Evolutionary conservation across 2,888 invertebrate species (phyloP).

Genomic region (Scaptodrosophila latifasciaeformis): DNA sequence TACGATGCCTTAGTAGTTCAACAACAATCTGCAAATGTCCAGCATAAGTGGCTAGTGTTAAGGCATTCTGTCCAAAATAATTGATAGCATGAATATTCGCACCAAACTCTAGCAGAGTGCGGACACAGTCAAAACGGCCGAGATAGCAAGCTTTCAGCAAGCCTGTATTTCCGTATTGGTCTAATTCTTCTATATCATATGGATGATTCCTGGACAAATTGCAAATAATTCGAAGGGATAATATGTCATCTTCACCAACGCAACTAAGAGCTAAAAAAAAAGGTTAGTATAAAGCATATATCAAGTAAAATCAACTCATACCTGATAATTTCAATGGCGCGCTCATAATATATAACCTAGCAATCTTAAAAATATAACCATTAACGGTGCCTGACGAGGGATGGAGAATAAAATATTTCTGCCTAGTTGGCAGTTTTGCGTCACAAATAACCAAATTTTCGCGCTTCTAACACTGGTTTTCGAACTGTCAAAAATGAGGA

Average conservation of each 20-base stretch:
- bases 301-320: no score
- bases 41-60: constrained; percentile 69
- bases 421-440: neutral
- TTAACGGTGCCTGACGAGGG: no score
- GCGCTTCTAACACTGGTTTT: constrained; percentile 33
- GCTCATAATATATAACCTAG: no score
- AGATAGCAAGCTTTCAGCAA: constrained; percentile 71
- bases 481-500: constrained; percentile 34
- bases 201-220: constrained; percentile 32
- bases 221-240: constrained; percentile 55
- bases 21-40: constrained; percentile 55
- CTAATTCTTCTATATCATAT: constrained; percentile 61
- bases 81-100: constrained; percentile 68
- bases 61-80: constrained; percentile 72
- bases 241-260: constrained; percentile 52
- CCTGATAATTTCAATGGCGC: no score
- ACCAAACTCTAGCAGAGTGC: constrained; percentile 52
- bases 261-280: constrained; percentile 48
- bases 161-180: constrained; percentile 71
- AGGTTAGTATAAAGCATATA: no score
- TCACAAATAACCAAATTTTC: constrained; percentile 3
- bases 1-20: constrained; percentile 58
- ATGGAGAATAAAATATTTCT: no score
- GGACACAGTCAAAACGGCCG: constrained; percentile 58
- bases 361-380: no score